phyloP scores from a whole-genome alignment of 2,113 vertebrate species.

The Gambusia affinis region DNA sequence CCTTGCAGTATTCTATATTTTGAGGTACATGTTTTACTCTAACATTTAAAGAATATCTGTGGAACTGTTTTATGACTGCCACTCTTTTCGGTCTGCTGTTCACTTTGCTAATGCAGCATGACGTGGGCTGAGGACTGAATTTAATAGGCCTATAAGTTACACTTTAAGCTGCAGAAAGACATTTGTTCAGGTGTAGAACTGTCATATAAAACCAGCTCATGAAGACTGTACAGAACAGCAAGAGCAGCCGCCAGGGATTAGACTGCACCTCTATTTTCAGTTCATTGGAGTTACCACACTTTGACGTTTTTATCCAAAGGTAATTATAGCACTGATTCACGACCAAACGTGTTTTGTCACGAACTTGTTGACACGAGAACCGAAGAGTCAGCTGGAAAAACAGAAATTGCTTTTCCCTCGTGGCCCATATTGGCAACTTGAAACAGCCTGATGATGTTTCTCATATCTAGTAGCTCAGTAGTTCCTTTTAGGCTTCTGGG shows the following conservation, averaged over 20 bases:
- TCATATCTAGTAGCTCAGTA: constrained; percentile 15
- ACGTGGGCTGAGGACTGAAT: constrained; percentile 19
- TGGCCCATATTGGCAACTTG: constrained; percentile 26
- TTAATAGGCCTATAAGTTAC: constrained; percentile 50
- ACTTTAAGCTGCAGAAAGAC: constrained; percentile 32
- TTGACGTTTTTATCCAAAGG: constrained; percentile 22
- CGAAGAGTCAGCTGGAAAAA: constrained; percentile 1
- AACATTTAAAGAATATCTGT: constrained; percentile 38
- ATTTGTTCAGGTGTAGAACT: constrained; percentile 43
- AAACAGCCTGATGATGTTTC: not conserved
- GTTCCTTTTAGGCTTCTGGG: constrained; percentile 10
- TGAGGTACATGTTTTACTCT: constrained; percentile 22
- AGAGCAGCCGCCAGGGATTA: not conserved
- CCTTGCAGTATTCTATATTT: constrained; percentile 3
- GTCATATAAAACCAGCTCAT: constrained; percentile 23
- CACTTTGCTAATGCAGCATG: constrained; percentile 52
- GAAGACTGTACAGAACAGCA: constrained; percentile 21
- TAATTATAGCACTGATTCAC: constrained; percentile 22
- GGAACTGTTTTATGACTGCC: constrained; percentile 45
- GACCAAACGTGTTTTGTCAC: not conserved
- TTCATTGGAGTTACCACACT: constrained; percentile 3
- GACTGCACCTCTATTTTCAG: constrained; percentile 6
- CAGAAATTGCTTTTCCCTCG: constrained; percentile 5
- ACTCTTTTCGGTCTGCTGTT: constrained; percentile 44
- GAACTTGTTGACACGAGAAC: not conserved